Percentiles rank a stretch among this genome's conserved stretches.
Evolutionary conservation across 2,888 invertebrate genomes (phyloP).

Genomic region (Drosophila subquinaria): DNA sequence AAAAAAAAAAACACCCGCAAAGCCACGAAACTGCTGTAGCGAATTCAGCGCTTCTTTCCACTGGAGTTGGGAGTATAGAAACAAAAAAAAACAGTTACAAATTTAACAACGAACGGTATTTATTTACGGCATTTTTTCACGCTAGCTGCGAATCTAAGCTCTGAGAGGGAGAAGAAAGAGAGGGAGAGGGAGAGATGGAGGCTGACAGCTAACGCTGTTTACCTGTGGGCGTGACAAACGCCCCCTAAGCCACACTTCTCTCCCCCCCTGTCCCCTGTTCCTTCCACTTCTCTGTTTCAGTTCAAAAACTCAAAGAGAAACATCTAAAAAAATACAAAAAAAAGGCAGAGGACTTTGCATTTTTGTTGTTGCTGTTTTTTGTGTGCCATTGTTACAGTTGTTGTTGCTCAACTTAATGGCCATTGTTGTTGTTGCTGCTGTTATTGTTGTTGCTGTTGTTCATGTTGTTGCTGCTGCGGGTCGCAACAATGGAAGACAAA

Average conservation of each 20-base stretch:
- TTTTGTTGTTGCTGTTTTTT: slow-evolving; percentile 15
- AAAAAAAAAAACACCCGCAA: background rate
- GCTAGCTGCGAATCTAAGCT: slow-evolving; percentile 35
- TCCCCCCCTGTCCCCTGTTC: too few relatives aligned
- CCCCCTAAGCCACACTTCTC: background rate
- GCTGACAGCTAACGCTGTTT: slow-evolving; percentile 27
- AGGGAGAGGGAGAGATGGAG: background rate
- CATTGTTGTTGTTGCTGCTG: slow-evolving; percentile 37
- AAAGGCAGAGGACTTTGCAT: slow-evolving; percentile 43
- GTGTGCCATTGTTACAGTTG: slow-evolving; percentile 1
- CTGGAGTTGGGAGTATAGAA: background rate
- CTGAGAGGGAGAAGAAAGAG: background rate
- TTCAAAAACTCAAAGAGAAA: slow-evolving; percentile 1
- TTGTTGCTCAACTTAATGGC: slow-evolving; percentile 2
- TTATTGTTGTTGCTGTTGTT: slow-evolving; percentile 40
- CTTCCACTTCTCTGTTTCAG: background rate
- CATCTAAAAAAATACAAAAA: slow-evolving; percentile 16
- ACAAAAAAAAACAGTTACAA: slow-evolving; percentile 28
- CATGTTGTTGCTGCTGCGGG: slow-evolving; percentile 36
- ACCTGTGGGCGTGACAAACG: slow-evolving; percentile 54
- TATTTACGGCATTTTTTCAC: slow-evolving; percentile 63
- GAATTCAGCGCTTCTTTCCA: background rate
- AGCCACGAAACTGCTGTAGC: background rate
- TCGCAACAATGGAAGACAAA: slow-evolving; percentile 69
- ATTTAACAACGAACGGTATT: slow-evolving; percentile 50